Evolutionary conservation across 1,140 invertebrate genomes (phyloP).

Genomic region (Anthonomus grandis): DNA sequence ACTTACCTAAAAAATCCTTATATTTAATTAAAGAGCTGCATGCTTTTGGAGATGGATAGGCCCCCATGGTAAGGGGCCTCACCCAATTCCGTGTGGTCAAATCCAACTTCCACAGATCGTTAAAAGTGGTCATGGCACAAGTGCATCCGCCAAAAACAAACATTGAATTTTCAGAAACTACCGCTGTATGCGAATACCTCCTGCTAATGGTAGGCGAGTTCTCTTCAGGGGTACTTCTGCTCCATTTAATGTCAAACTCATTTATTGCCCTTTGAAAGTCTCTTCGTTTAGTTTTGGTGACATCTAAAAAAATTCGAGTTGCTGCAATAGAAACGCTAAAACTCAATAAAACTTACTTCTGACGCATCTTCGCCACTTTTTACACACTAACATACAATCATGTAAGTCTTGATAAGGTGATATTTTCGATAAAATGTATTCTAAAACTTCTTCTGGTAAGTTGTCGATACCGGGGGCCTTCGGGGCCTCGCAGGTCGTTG

Average conservation of each 20-base stretch:
- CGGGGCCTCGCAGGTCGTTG: not conserved
- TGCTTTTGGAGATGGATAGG: slow-evolving; percentile 94
- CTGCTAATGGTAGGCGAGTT: slow-evolving; percentile 73
- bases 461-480: slow-evolving; percentile 54
- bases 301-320: slow-evolving; percentile 57
- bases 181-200: slow-evolving; percentile 89
- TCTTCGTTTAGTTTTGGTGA: slow-evolving; percentile 63
- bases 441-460: slow-evolving; percentile 88
- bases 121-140: slow-evolving; percentile 91
- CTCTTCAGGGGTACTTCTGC: slow-evolving; percentile 53
- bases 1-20: slow-evolving; percentile 59
- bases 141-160: slow-evolving; percentile 96
- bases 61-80: slow-evolving; percentile 75
- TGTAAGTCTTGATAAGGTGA: slow-evolving; percentile 88
- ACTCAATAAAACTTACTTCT: slow-evolving; percentile 72
- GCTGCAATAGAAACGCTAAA: too few relatives aligned
- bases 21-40: slow-evolving; percentile 87
- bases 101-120: slow-evolving; percentile 95
- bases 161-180: slow-evolving; percentile 79
- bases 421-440: slow-evolving; percentile 84
- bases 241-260: slow-evolving; percentile 68
- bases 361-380: slow-evolving; percentile 76
- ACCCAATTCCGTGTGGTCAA: slow-evolving; percentile 80
- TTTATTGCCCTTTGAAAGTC: slow-evolving; percentile 66
- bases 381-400: slow-evolving; percentile 79